phyloP scores from a whole-genome alignment of 2,888 invertebrate species.

The Caenorhabditis sp. region DNA sequence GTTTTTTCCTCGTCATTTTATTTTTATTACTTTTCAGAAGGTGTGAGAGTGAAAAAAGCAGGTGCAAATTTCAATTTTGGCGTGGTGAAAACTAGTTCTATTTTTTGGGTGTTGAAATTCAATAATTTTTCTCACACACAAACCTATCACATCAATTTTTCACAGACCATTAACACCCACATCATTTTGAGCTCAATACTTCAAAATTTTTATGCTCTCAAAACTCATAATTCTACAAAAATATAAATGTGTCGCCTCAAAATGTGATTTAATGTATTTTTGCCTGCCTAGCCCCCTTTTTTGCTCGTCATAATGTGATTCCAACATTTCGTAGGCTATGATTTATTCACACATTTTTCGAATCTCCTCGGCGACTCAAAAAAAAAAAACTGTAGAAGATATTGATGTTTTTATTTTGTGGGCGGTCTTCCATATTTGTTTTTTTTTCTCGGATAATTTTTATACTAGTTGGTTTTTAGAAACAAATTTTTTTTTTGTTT shows the following conservation, averaged over 20 bases:
- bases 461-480: background rate
- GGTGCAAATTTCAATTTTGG: background rate
- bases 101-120: background rate
- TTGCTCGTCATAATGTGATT: background rate
- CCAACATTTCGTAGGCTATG: background rate
- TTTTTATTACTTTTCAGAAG: too few species aligned
- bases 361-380: background rate
- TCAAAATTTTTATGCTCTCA: background rate
- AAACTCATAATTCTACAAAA: conserved; percentile 3
- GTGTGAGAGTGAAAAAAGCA: background rate
- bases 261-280: background rate
- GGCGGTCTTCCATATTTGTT: background rate
- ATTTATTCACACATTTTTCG: background rate
- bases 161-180: background rate
- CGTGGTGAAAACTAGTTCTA: background rate
- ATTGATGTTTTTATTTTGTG: background rate
- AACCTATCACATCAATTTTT: background rate
- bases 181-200: background rate
- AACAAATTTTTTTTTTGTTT: background rate
- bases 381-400: background rate
- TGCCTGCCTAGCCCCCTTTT: background rate
- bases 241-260: background rate
- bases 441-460: background rate
- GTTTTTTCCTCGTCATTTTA: too few species aligned
- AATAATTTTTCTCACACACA: background rate